phyloP scores from a whole-genome alignment of 2,888 invertebrate species.

The Digitonthophagus gazella region DNA sequence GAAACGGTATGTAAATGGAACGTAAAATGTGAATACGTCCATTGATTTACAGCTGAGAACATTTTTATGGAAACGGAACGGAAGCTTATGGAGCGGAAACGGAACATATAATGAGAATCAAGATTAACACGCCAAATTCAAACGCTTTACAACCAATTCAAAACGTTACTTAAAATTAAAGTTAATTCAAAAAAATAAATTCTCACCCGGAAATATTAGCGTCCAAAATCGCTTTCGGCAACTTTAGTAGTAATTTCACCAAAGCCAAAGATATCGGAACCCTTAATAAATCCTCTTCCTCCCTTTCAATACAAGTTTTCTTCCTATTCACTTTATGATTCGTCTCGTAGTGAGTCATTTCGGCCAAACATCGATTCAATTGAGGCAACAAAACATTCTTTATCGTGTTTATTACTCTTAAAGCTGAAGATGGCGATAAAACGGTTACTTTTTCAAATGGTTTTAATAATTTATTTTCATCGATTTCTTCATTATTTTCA shows the following conservation, averaged over 20 bases:
- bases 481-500: conserved; percentile 38
- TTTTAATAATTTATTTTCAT: no score
- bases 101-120: no score
- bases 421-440: conserved; percentile 71
- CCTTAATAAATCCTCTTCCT: conserved; percentile 84
- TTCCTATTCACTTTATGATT: conserved; percentile 78
- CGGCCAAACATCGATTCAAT: conserved; percentile 69
- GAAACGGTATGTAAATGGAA: no score
- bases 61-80: no score
- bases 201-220: conserved; percentile 79
- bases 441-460: conserved; percentile 43
- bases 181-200: no score
- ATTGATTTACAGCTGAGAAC: no score
- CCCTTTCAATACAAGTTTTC: conserved; percentile 67
- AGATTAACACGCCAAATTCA: no score
- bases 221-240: conserved; percentile 75
- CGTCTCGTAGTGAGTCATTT: conserved; percentile 68
- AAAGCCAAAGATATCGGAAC: conserved; percentile 92
- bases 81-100: no score
- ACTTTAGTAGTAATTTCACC: conserved; percentile 83
- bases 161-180: no score
- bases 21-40: no score
- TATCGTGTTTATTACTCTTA: conserved; percentile 62
- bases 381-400: conserved; percentile 71
- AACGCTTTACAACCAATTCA: no score